Conservation (phyloP, 35 echinoderm and acorn worm species). For the Ophiothrix spiculata region DNA sequence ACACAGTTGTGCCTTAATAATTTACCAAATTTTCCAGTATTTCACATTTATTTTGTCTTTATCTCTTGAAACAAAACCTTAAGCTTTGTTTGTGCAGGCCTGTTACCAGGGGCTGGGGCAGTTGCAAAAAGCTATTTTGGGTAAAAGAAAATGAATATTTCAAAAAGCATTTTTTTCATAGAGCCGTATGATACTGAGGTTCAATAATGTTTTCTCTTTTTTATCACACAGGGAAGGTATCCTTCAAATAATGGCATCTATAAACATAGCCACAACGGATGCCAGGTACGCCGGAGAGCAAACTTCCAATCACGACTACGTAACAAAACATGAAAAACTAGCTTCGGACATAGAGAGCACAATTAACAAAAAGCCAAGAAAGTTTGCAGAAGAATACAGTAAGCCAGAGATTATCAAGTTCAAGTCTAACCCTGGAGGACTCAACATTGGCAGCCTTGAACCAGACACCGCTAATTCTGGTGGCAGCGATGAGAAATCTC, state of each 20-base stretch:
- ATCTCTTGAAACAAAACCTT: too few species aligned
- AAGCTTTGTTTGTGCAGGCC: too few species aligned
- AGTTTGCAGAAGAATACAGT: background rate
- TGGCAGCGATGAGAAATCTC: background rate
- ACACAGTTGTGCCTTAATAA: too few species aligned
- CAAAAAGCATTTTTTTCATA: too few species aligned
- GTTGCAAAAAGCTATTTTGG: too few species aligned
- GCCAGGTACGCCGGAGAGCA: background rate
- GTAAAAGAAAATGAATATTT: too few species aligned
- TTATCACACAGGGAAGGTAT: background rate
- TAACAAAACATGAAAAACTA: background rate
- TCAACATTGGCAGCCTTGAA: background rate
- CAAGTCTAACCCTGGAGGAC: background rate
- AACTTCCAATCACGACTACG: background rate
- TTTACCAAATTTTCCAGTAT: too few species aligned
- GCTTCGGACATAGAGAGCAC: background rate
- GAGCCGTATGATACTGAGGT: too few species aligned
- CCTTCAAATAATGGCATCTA: background rate
- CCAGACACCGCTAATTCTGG: background rate
- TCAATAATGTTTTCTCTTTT: too few species aligned
- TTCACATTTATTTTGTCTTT: too few species aligned
- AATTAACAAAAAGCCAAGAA: background rate
- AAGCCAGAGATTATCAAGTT: background rate
- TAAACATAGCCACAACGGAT: background rate
- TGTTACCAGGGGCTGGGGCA: too few species aligned